These are phyloP conservation scores for Danaus melanippus DNA, from an alignment of 1,140 invertebrate species.

Conservation along the genomic window DNA sequence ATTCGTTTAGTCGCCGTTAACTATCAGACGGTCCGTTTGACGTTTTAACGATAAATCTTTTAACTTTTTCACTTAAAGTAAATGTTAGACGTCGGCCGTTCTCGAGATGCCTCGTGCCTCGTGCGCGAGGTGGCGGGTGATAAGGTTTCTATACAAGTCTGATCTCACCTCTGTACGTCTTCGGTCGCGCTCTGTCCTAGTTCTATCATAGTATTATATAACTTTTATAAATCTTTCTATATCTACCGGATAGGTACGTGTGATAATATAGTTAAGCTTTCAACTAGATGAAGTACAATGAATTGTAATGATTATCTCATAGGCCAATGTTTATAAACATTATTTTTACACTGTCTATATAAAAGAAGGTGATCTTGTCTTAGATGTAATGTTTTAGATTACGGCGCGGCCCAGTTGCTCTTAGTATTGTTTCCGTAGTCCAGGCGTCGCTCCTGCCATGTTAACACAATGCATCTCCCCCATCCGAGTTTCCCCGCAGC, in stretches of 20 bases:
- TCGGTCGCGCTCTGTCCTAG: slow-evolving; percentile 21
- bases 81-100: neutral
- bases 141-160: slow-evolving; percentile 35
- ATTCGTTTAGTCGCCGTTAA: slow-evolving; percentile 3
- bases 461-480: slow-evolving; percentile 19
- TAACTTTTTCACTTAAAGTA: neutral
- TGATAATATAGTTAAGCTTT: slow-evolving; percentile 70
- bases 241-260: slow-evolving; percentile 65
- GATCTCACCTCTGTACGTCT: slow-evolving; percentile 22
- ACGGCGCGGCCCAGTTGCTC: slow-evolving; percentile 46
- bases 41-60: too few relatives aligned
- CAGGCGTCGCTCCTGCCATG: slow-evolving; percentile 14
- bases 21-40: too few relatives aligned
- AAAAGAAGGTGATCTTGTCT: slow-evolving; percentile 64
- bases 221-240: slow-evolving; percentile 64
- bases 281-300: slow-evolving; percentile 68
- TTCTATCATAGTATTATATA: slow-evolving; percentile 40
- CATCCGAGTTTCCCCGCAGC: slow-evolving; percentile 14
- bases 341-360: slow-evolving; percentile 70
- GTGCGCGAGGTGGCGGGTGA: slow-evolving; percentile 8
- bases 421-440: slow-evolving; percentile 9
- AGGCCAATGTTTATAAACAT: slow-evolving; percentile 68
- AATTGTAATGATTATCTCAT: slow-evolving; percentile 61
- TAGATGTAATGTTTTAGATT: slow-evolving; percentile 55
- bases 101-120: neutral